Base-by-base conservation (phyloP, 23 tunicate species). In the Clavelina lepadiformis region DNA sequence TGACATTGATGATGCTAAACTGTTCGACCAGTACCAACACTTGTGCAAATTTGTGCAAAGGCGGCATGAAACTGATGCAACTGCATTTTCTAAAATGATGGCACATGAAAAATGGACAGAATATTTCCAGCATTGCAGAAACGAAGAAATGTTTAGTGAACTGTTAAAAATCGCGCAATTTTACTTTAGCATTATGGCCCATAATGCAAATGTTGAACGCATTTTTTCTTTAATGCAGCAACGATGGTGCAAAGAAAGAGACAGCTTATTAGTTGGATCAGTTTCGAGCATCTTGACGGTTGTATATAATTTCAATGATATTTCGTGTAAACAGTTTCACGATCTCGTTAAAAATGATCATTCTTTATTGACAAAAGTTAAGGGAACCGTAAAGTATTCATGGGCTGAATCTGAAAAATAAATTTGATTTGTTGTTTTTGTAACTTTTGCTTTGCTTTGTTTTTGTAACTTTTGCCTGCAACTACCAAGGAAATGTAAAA, bases 161-260 rank as follows among this genome's bases (percentile, higher is more conserved):
- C 62, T 69, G 46, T 52, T 69, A 69, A 69, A 69, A 69, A 31
- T 53, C 18, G 63, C 75, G 19, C 46, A 69, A 7, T 69, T 69
- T 37, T 63, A 35, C 75, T 69, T 69, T 31, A 37, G 63, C 75
- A 51, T 69, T 69, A 69, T 52, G 75, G 75, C 63, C 27, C 75
- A 52, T 52, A 69, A 69, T 69, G 62, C 63, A 51, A 69, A 52
- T 69, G 63, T 53, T 19, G 63, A 69, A 69, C 75, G 63, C 45
- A 69, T 69, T 20, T 69, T 69, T 52, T 69, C 75, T 18, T 11
- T 69, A 46, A 69, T 53, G 75, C 75, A 69, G 75, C 75, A 46
- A 69, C 63, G 53, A 69, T 69, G 63, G 75, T 53, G 62, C 62
- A 53, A 69, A 46, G 46, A 69, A 69, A 52, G 75, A 51, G 62